These are phyloP conservation scores for Drosophila teissieri DNA, from an alignment of 1,140 invertebrate genomes.

Conservation along the genomic window DNA sequence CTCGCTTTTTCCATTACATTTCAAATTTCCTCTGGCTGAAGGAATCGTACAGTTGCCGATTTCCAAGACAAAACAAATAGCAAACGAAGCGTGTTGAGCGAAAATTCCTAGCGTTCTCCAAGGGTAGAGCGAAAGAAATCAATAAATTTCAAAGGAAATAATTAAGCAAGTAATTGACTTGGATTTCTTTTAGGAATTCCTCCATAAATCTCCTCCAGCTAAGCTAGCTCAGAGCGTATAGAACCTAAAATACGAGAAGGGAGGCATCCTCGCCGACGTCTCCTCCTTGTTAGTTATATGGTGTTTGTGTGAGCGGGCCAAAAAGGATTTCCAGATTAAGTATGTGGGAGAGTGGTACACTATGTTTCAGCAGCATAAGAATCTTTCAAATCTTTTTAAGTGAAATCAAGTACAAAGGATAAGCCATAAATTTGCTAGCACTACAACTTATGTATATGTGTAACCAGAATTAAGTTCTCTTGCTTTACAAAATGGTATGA, in stretches of 20 bases:
- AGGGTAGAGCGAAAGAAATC: constrained; percentile 61
- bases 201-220: constrained; percentile 79
- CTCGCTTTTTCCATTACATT: constrained; percentile 54
- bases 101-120: constrained; percentile 52
- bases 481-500: no score
- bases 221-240: constrained; percentile 57
- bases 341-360: constrained; percentile 16
- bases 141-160: constrained; percentile 84
- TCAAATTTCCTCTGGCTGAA: constrained; percentile 39
- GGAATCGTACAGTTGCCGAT: constrained; percentile 36
- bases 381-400: not conserved
- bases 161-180: constrained; percentile 84
- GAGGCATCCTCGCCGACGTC: constrained; percentile 29
- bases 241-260: constrained; percentile 42
- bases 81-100: constrained; percentile 51
- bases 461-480: no score
- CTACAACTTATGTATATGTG: no score
- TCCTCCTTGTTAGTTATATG: constrained; percentile 47
- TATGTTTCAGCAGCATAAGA: constrained; percentile 11
- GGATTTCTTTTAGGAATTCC: constrained; percentile 83
- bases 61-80: constrained; percentile 71
- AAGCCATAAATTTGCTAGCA: no score
- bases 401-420: no score
- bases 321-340: constrained; percentile 58
- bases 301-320: constrained; percentile 44